Percentiles rank a stretch among this genome's conserved stretches.
Conservation (phyloP, 2,888 invertebrate species). For the Lochmaea crataegi region DNA sequence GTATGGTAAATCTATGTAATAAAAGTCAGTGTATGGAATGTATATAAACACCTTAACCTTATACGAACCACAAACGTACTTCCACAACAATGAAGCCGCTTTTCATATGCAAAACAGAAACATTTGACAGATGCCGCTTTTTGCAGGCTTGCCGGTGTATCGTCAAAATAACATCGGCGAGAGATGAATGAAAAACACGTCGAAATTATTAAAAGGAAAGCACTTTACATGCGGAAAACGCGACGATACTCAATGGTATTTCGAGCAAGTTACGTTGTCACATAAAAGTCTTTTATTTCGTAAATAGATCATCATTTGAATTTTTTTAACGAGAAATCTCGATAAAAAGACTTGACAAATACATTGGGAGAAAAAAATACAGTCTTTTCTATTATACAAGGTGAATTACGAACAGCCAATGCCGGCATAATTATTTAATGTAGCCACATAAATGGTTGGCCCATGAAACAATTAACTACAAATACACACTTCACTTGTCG, state of each 20-base stretch:
- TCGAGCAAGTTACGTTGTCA: neutral
- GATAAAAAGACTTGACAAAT: too few species aligned
- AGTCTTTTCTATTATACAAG: too few species aligned
- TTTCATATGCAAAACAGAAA: slow-evolving; percentile 41
- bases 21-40: slow-evolving; percentile 1
- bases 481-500: too few species aligned
- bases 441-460: too few species aligned
- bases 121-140: slow-evolving; percentile 39
- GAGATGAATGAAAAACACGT: slow-evolving; percentile 18
- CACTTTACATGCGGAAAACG: neutral
- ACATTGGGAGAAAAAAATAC: too few species aligned
- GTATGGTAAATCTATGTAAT: slow-evolving; percentile 1
- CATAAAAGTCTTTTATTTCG: neutral
- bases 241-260: neutral
- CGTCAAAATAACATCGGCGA: slow-evolving; percentile 9
- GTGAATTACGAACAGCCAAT: too few species aligned
- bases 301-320: neutral
- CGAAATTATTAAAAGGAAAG: slow-evolving; percentile 22
- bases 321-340: neutral
- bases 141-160: slow-evolving; percentile 21
- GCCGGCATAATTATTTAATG: too few species aligned
- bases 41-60: slow-evolving; percentile 28
- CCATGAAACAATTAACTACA: too few species aligned
- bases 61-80: slow-evolving; percentile 33
- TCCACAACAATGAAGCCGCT: slow-evolving; percentile 36